Base-by-base conservation (phyloP, 1,140 invertebrate genomes). In the Drosophila dunni region DNA sequence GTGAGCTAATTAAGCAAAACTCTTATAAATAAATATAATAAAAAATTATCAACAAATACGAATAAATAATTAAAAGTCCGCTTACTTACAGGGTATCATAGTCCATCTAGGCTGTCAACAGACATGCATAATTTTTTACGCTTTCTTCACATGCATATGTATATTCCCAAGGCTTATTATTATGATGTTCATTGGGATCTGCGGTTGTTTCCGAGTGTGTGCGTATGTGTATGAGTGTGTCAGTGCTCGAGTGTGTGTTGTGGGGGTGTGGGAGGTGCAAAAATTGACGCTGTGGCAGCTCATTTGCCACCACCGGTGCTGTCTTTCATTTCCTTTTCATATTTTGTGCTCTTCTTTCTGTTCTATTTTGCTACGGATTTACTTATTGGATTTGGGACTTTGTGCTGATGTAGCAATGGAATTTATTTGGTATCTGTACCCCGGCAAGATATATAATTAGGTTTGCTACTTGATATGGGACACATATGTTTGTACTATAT, bases 371-470 rank as follows among this genome's bases (percentile, higher is more conserved):
- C 53, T 76, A 60, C 76, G 77, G 63, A 80, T 75, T 84, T 78
- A 84, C 82, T 89, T 89, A 88, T 88, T 89, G 84, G 83, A 86
- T 86, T 88, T 86, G 84, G 84, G 80, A 88, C 42, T 80, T 80
- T 89, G 68, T 42, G 84, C 84, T 89, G 77, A 84, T 88, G 80
- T 65, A 62, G 84, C 82, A 67, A 51, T 69, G 84, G 77, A 80
- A 88, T 75, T 85, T 81, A 33, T 46, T 64, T 71, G 64, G 62
- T 67, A 51, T 50, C 54, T 44, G 15, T 62, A 62, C 67, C 40
- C 66, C 76, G 48, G 38, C 58, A 76, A 50, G 17, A 38, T 40
- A 65, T 44, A 88, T 88, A 85, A 88, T 85, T 85, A 85, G 81
- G 71, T 85, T 79, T 79, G 79, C 44, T 75, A 66, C 68, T 74